A percentile compares a stretch with the other conserved stretches of the same genome.
Conservation (phyloP, 2,113 vertebrate species). For the Anthoscopus minutus region DNA sequence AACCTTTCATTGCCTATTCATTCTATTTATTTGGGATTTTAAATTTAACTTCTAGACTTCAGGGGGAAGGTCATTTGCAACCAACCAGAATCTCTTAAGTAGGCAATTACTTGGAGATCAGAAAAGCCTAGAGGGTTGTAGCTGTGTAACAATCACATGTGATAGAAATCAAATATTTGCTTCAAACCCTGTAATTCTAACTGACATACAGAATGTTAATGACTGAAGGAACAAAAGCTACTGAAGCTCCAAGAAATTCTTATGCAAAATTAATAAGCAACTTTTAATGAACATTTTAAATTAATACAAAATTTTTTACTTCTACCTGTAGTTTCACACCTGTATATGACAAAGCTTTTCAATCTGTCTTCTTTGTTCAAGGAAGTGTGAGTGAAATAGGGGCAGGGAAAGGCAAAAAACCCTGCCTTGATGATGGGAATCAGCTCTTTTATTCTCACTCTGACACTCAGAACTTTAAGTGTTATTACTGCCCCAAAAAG, state of each 20-base stretch:
- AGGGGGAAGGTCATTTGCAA: neutral
- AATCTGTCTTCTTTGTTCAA: neutral
- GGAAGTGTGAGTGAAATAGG: neutral
- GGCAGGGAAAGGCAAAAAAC: neutral
- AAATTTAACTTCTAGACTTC: neutral
- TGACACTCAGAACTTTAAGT: neutral
- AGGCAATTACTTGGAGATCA: neutral
- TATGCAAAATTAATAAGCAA: neutral
- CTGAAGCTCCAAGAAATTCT: neutral
- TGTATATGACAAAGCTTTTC: neutral
- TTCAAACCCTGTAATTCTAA: neutral
- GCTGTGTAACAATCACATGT: neutral
- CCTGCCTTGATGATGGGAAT: neutral
- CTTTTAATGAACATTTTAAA: neutral
- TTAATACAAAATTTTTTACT: neutral
- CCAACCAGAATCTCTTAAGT: neutral
- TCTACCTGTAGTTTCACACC: neutral
- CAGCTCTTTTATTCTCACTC: neutral
- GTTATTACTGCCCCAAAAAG: neutral
- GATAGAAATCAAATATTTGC: neutral
- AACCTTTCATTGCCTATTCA: neutral
- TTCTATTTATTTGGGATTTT: neutral
- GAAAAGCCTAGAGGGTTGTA: neutral
- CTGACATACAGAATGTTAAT: neutral
- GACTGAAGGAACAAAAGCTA: neutral